Percentiles rank a stretch among this genome's conserved stretches.
These are phyloP conservation scores for Lerista edwardsae DNA, from an alignment of 2,797 vertebrate genomes.

Conservation along the genomic window DNA sequence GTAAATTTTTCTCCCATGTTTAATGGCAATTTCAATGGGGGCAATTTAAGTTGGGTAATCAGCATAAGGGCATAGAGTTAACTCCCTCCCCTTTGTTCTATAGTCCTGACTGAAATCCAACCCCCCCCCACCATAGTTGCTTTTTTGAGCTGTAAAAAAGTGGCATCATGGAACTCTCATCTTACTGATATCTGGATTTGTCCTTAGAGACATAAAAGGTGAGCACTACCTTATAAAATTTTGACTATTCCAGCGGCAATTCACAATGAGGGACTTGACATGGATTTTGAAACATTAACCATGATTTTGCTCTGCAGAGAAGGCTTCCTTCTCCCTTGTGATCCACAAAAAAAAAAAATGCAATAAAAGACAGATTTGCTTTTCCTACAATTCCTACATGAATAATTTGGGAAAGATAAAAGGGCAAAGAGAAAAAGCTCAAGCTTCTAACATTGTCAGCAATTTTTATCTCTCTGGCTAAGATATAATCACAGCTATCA, in stretches of 20 bases:
- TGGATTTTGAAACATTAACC: conserved; percentile 66
- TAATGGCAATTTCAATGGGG: no score
- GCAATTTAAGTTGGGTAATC: no score
- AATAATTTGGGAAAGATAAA: conserved; percentile 34
- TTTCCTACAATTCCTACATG: conserved; percentile 25
- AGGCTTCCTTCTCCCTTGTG: conserved; percentile 36
- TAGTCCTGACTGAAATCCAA: no score
- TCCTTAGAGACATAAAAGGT: conserved; percentile 2
- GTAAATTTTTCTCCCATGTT: no score
- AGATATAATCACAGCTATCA: conserved; percentile 3
- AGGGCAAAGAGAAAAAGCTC: conserved; percentile 20
- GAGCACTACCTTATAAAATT: conserved; percentile 52
- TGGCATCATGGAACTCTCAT: no score
- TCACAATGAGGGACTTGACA: conserved; percentile 45
- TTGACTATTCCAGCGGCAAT: conserved; percentile 32
- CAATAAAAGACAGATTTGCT: conserved; percentile 10
- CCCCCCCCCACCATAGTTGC: no score
- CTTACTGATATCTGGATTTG: no score
- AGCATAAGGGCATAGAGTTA: no score
- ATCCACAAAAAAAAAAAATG: conserved; percentile 17
- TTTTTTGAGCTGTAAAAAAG: no score
- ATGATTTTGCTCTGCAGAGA: conserved; percentile 55
- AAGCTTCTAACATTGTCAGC: conserved; percentile 33
- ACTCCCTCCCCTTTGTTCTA: no score
- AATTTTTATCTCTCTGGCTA: conserved; percentile 29